Conservation (phyloP, 2,797 vertebrate genomes). For the Eleutherodactylus coqui region DNA sequence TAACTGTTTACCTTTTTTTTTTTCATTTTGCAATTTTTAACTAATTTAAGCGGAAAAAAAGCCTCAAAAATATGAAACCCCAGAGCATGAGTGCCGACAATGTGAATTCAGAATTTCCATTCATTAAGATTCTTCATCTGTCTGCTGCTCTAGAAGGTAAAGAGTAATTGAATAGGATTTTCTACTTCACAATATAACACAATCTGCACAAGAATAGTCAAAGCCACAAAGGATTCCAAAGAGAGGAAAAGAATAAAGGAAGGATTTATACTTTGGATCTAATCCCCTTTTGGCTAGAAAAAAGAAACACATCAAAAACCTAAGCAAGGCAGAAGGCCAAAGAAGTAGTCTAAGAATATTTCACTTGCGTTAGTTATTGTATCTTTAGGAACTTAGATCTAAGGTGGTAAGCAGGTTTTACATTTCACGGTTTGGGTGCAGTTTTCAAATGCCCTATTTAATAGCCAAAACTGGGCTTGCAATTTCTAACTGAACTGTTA, state of each 20-base stretch:
- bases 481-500: no score
- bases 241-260: background rate
- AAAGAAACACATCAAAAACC: constrained; percentile 12
- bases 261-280: constrained; percentile 12
- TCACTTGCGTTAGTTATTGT: background rate
- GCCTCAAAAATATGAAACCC: background rate
- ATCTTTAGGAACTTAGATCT: background rate
- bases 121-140: constrained; percentile 8
- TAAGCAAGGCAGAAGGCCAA: no score
- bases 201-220: constrained; percentile 16
- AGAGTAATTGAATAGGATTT: constrained; percentile 10
- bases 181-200: constrained; percentile 22
- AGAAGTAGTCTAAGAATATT: background rate
- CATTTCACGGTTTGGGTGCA: background rate
- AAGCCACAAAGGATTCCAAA: background rate
- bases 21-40: background rate
- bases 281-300: background rate
- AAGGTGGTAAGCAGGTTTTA: background rate
- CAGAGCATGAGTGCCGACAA: background rate
- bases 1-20: background rate
- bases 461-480: background rate
- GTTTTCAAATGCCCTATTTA: background rate
- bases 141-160: background rate
- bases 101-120: background rate
- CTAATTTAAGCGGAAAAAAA: background rate